A percentile compares a stretch with the other conserved stretches of the same genome.
phyloP scores from a whole-genome alignment of 2,888 invertebrate genomes.

The Ctenicera cuprea region DNA sequence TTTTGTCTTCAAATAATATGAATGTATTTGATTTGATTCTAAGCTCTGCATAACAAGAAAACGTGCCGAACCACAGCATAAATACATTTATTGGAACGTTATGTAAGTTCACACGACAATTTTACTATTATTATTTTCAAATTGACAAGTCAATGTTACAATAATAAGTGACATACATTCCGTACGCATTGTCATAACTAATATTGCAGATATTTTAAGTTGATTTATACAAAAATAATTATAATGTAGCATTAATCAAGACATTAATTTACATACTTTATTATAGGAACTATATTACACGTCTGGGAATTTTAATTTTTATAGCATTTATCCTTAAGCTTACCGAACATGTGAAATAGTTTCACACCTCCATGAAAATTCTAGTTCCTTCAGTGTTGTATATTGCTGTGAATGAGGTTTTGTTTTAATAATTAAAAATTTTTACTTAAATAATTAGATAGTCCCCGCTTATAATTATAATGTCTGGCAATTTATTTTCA shows the following conservation, averaged over 20 bases:
- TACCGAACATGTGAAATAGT: conserved; percentile 19
- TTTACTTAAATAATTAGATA: too few relatives aligned
- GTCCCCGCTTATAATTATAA: too few relatives aligned
- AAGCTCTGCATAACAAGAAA: too few relatives aligned
- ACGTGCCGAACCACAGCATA: too few relatives aligned
- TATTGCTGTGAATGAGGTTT: conserved; percentile 30
- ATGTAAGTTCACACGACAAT: conserved; percentile 22
- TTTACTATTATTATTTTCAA: conserved; percentile 11
- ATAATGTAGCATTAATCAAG: conserved; percentile 40
- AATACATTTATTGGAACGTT: background rate
- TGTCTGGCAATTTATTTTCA: too few relatives aligned
- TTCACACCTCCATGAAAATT: conserved; percentile 35
- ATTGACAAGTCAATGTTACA: conserved; percentile 40
- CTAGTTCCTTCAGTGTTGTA: conserved; percentile 16
- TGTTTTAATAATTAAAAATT: too few relatives aligned
- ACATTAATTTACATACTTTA: conserved; percentile 42
- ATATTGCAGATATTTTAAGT: conserved; percentile 21
- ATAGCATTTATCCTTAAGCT: conserved; percentile 42
- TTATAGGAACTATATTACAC: conserved; percentile 2
- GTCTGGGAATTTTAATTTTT: conserved; percentile 45
- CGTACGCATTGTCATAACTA: conserved; percentile 35
- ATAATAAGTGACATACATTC: conserved; percentile 39
- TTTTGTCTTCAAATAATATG: too few relatives aligned
- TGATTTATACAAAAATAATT: conserved; percentile 38
- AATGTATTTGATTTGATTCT: too few relatives aligned